Base-by-base conservation (phyloP, 2,113 vertebrate genomes). In the Natator depressus region DNA sequence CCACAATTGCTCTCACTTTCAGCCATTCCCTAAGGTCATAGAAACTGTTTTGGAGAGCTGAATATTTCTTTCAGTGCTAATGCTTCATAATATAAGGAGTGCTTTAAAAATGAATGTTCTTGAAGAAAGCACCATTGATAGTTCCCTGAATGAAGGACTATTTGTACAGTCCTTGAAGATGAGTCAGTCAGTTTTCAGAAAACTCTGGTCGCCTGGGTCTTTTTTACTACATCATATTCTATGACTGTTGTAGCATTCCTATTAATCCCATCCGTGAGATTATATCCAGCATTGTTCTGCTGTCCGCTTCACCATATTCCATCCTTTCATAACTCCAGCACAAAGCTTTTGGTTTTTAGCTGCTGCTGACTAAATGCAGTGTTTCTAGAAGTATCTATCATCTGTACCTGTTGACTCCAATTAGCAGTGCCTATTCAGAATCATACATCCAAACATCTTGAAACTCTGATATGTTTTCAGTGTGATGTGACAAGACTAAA, bases 41-140 rank as follows among this genome's bases (percentile, higher is more conserved):
- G 38, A 93, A 76, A 82, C 24, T 92, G 17, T 90, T 90, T 88
- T 82, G 59, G 13, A 87, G 17, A 96, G 38, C 38, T 76, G 5
- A 10, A 50, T 82, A 27, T 82, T 93, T 82, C 46, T 75, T 86
- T 83, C 19, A 81, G 59, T 82, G 11, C 50, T 81, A 83, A 55
- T 92, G 65, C 89, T 53, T 46, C 51, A 78, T 82, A 80, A 80
- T 88, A 91, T 89, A 82, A 94, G 87, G 62, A 80, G 57, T 57
- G 11, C 29, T 89, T 94, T 85, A 84, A 76, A 87, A 79, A 80
- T 55, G 84, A 87, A 83, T 54, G 31, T 78, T 75, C 46, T 50
- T 53, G 8, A 20, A 75, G 10, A 82, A 88, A 65, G 38, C 57
- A 81, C 55, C 76, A 84, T 54, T 82, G 78, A 72, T 10, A 53